Base-by-base conservation (phyloP, 1,140 invertebrate genomes). In the Brachionus sp. region DNA sequence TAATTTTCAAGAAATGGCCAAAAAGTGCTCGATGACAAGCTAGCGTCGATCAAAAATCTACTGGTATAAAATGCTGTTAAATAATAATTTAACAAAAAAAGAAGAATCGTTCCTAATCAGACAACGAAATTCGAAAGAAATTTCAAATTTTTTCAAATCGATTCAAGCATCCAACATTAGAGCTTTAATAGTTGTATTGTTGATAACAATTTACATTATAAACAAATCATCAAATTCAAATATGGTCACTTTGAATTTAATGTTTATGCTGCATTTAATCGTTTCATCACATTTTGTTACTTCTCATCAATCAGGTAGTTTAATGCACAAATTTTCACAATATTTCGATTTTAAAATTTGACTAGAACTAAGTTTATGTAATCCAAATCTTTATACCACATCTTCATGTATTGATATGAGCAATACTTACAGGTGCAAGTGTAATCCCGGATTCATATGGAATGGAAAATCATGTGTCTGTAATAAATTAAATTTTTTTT, bases 371-470 rank as follows among this genome's bases (percentile, higher is more conserved):
- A 68, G 35, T 13, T 3, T n/a, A 0, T 80, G 77, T 13, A 64
- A 80, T 64, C 44, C 25, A 19, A 50, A 16, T 19, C 33, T 50
- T 53, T 80, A 80, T 35, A 19, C 46, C 10, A 10, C 0, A 35
- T n/a, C 25, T 10, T n/a, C 23, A 19, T 89, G 88, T 84, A 85
- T 85, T n/a, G 86, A 89, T 66, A 86, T 87, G 82, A 86, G 87
- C 3, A 86, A 86, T 46, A 87, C 88, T 0, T 89, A 89, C 84
- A 86, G 86, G 6, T 89, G 88, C 84, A 86, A 86, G 70, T 89
- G 89, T 84, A 88, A 88, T 3, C 86, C 88, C 3, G 89, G 89
- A 13, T 89, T 88, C 75, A 85, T 87, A 46, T 89, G 89, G 88
- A 89, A 89, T 84, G 88, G 87, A 5, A 77, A 87, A 16, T 86